These are phyloP conservation scores for Camponotus floridanus DNA, from an alignment of 1,140 invertebrate species.

Conservation along the genomic window DNA sequence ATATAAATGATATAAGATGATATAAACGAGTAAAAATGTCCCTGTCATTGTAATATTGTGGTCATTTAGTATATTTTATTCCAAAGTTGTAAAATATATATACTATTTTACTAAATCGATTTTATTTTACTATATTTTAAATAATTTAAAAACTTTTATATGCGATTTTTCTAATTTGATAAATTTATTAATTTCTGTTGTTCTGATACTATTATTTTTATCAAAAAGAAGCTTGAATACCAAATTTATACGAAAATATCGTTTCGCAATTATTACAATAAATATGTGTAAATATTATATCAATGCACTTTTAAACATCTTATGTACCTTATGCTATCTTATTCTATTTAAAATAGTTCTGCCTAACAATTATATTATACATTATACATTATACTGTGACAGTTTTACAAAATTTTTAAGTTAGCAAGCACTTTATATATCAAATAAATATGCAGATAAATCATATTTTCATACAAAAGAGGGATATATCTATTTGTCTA, in stretches of 20 bases:
- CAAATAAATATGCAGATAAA: slow-evolving; percentile 65
- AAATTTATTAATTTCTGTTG: background rate
- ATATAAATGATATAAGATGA: background rate
- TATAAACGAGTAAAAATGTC: slow-evolving; percentile 34
- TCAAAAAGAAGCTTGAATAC: background rate
- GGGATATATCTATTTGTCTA: slow-evolving; percentile 36
- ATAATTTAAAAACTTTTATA: background rate
- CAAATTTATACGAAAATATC: background rate
- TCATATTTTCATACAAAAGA: slow-evolving; percentile 39
- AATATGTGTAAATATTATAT: slow-evolving; percentile 12
- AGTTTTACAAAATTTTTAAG: slow-evolving; percentile 6
- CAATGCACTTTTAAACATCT: background rate
- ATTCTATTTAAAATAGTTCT: background rate
- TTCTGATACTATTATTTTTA: background rate
- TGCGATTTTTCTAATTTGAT: background rate
- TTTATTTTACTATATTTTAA: background rate
- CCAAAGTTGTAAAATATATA: background rate
- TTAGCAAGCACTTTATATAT: slow-evolving; percentile 51
- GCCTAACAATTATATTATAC: slow-evolving; percentile 13
- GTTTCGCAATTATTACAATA: background rate
- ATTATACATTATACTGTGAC: background rate
- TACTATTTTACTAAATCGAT: background rate
- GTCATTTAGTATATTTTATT: slow-evolving; percentile 14
- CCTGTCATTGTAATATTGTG: background rate
- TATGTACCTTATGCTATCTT: background rate